Evolutionary conservation across 2,888 invertebrate species (phyloP).

Genomic region (Saturnia japonica): DNA sequence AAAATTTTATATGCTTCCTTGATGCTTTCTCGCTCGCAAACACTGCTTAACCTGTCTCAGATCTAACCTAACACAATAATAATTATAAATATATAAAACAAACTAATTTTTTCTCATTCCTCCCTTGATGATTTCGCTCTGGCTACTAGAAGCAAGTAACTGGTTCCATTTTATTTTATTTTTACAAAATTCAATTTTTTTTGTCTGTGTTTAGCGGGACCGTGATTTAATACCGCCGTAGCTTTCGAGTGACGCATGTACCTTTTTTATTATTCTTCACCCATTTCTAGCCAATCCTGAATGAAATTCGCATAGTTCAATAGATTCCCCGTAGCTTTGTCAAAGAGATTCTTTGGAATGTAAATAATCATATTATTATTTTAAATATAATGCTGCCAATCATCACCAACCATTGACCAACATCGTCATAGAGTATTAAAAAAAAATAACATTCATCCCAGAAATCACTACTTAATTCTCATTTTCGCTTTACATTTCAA

Average conservation of each 20-base stretch:
- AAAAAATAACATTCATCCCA: conserved; percentile 14
- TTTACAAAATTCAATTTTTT: conserved; percentile 22
- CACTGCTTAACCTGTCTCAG: neutral
- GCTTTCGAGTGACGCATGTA: conserved; percentile 71
- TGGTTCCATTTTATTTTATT: conserved; percentile 43
- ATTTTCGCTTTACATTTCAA: conserved; percentile 58
- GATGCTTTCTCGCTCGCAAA: neutral
- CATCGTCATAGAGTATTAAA: neutral
- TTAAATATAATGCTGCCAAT: neutral
- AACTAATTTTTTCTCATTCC: conserved; percentile 58
- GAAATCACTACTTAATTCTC: conserved; percentile 8
- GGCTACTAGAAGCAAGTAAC: conserved; percentile 82
- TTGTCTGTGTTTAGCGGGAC: conserved; percentile 67
- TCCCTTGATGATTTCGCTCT: conserved; percentile 75
- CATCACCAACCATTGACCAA: neutral
- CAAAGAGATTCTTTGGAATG: conserved; percentile 77
- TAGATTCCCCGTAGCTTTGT: conserved; percentile 69
- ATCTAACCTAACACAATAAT: conserved; percentile 30
- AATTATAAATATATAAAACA: conserved; percentile 34
- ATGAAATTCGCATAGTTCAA: conserved; percentile 65
- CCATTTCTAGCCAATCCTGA: conserved; percentile 47
- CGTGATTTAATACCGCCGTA: conserved; percentile 46
- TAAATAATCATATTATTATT: conserved; percentile 26
- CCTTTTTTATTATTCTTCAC: conserved; percentile 34
- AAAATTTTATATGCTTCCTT: neutral